Evolutionary conservation across 1,140 invertebrate genomes (phyloP).

Genomic region (Wiebesia pumilae): DNA sequence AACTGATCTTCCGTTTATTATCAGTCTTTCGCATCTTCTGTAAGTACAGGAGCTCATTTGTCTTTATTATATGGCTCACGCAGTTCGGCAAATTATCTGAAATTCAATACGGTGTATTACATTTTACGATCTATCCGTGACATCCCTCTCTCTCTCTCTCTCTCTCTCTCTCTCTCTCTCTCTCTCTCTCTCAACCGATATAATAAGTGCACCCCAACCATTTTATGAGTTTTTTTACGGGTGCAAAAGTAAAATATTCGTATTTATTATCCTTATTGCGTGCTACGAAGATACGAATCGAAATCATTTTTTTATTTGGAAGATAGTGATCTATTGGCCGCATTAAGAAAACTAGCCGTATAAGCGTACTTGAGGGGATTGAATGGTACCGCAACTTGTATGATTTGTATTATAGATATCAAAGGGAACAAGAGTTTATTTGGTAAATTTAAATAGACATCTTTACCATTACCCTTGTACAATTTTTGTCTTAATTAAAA

Average conservation of each 20-base stretch:
- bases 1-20: background rate
- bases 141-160: background rate
- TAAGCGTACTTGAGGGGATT: background rate
- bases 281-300: background rate
- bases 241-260: background rate
- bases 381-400: too few species aligned
- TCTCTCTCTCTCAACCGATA: background rate
- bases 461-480: background rate
- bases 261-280: background rate
- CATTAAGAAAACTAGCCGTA: background rate
- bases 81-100: background rate
- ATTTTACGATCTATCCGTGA: constrained; percentile 7
- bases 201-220: background rate
- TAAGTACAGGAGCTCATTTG: background rate
- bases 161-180: background rate
- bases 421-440: background rate
- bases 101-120: constrained; percentile 4
- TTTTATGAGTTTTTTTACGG: background rate
- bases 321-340: background rate
- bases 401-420: too few species aligned
- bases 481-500: background rate
- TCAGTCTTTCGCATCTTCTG: background rate
- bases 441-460: background rate
- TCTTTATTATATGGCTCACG: background rate
- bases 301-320: background rate